Evolutionary conservation across 2,888 invertebrate genomes (phyloP).

Genomic region (Thymelicus acteon): DNA sequence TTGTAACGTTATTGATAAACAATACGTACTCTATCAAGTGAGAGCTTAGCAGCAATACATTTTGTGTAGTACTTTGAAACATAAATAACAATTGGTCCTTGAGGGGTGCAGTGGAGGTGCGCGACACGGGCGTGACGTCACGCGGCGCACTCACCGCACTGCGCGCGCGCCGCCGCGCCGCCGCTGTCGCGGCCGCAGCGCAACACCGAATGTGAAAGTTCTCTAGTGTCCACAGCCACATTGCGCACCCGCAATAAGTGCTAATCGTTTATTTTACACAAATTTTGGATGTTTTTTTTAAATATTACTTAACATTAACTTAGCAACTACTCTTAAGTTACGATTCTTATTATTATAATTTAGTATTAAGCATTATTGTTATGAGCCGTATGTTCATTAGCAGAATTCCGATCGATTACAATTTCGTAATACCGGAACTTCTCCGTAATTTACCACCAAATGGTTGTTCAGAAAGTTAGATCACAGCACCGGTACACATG

Average conservation of each 20-base stretch:
- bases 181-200: slow-evolving; percentile 57
- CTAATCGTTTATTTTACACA: slow-evolving; percentile 63
- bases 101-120: slow-evolving; percentile 13
- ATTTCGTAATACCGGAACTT: slow-evolving; percentile 56
- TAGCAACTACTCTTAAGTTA: slow-evolving; percentile 6
- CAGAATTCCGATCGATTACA: slow-evolving; percentile 46
- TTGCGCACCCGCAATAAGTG: slow-evolving; percentile 67
- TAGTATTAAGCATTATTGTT: slow-evolving; percentile 12
- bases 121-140: slow-evolving; percentile 37
- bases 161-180: slow-evolving; percentile 68
- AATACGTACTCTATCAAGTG: too few relatives aligned
- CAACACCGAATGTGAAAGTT: slow-evolving; percentile 80
- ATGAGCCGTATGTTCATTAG: slow-evolving; percentile 2
- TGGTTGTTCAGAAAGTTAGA: slow-evolving; percentile 38
- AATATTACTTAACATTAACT: slow-evolving; percentile 9
- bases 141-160: too few relatives aligned
- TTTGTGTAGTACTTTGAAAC: not conserved
- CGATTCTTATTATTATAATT: not conserved
- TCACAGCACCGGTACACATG: slow-evolving; percentile 59
- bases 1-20: too few relatives aligned
- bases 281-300: slow-evolving; percentile 38
- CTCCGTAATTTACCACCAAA: slow-evolving; percentile 41
- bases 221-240: slow-evolving; percentile 53
- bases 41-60: not conserved
- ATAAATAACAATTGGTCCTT: not conserved